These are phyloP conservation scores for Scaptomyza flava DNA, from an alignment of 2,888 invertebrate species.

Conservation along the genomic window DNA sequence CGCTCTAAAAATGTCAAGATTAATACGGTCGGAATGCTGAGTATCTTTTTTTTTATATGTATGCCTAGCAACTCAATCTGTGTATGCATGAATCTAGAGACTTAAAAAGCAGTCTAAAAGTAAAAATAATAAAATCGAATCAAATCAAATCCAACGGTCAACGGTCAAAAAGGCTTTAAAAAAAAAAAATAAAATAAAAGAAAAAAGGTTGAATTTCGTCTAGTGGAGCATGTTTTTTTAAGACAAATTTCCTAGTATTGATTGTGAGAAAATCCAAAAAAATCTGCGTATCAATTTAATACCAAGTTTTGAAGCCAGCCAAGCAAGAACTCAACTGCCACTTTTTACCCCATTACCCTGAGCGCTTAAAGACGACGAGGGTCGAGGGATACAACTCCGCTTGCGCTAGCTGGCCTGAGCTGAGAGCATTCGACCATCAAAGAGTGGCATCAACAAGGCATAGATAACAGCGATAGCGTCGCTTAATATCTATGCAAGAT, in stretches of 20 bases:
- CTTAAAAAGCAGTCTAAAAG: background rate
- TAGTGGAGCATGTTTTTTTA: conserved; percentile 51
- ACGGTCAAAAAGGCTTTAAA: conserved; percentile 10
- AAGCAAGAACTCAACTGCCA: conserved; percentile 43
- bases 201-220: conserved; percentile 37
- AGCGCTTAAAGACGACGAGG: conserved; percentile 19
- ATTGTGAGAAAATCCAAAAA: conserved; percentile 54
- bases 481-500: background rate
- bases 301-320: conserved; percentile 33
- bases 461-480: conserved; percentile 14
- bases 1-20: conserved; percentile 68
- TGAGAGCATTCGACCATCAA: background rate
- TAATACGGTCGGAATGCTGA: conserved; percentile 5
- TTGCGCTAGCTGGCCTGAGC: background rate
- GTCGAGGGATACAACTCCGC: conserved; percentile 21
- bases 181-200: background rate
- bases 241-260: conserved; percentile 62
- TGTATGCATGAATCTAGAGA: background rate
- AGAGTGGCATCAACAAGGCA: conserved; percentile 13
- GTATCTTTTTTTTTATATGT: background rate
- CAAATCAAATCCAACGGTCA: conserved; percentile 35
- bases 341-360: conserved; percentile 30
- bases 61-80: background rate
- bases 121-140: conserved; percentile 5
- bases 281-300: conserved; percentile 65